Evolutionary conservation across 2,797 vertebrate genomes (phyloP).

Genomic region (Nannoperca obscura): DNA sequence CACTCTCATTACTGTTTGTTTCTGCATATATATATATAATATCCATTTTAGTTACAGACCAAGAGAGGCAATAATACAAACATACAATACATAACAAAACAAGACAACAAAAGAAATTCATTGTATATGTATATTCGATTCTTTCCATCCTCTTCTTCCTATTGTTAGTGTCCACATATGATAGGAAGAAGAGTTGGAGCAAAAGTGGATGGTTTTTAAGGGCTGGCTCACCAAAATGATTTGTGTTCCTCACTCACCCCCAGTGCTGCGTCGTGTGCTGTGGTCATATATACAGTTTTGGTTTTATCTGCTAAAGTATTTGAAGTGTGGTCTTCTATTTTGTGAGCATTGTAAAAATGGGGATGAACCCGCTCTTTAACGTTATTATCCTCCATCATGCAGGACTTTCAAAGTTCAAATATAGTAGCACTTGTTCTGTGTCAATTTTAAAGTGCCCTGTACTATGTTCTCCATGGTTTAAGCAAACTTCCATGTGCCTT

Average conservation of each 20-base stretch:
- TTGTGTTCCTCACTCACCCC: background rate
- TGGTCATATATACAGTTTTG: background rate
- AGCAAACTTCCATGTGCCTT: conserved; percentile 25
- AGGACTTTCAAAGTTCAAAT: background rate
- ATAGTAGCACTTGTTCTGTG: background rate
- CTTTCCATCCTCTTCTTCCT: background rate
- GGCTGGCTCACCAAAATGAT: background rate
- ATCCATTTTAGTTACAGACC: background rate
- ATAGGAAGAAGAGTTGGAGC: background rate
- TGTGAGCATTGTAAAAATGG: conserved; percentile 1
- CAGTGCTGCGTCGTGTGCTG: background rate
- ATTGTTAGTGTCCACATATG: background rate
- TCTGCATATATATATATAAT: background rate
- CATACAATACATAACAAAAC: background rate
- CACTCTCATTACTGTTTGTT: background rate
- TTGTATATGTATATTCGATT: background rate
- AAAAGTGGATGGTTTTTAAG: background rate
- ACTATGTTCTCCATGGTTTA: background rate
- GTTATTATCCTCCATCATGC: background rate
- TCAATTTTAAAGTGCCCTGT: background rate
- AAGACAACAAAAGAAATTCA: background rate
- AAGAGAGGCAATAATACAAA: background rate
- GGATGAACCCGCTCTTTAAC: conserved; percentile 1
- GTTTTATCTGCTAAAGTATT: background rate
- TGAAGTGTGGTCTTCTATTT: background rate